These are phyloP conservation scores for Drosophila nannoptera DNA, from an alignment of 1,140 invertebrate genomes.

Conservation along the genomic window DNA sequence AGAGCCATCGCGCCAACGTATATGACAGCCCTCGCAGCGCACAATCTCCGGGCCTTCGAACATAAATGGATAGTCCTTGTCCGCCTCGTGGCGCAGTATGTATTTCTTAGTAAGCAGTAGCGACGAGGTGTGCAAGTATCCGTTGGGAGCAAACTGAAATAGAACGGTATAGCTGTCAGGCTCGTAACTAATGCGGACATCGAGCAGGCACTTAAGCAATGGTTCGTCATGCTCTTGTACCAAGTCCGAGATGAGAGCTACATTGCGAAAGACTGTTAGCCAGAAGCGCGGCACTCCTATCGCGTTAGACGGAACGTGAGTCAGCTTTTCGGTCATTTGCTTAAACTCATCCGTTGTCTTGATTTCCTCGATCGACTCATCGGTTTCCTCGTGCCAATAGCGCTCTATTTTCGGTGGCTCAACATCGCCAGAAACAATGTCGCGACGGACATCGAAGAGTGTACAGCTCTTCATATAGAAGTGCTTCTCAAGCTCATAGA, in stretches of 20 bases:
- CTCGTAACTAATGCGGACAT: slow-evolving; percentile 90
- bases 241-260: slow-evolving; percentile 92
- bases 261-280: slow-evolving; percentile 97
- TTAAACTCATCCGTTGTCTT: slow-evolving; percentile 77
- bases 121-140: slow-evolving; percentile 94
- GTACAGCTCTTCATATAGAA: slow-evolving; percentile 90
- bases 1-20: slow-evolving; percentile 96
- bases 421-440: slow-evolving; percentile 88
- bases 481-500: slow-evolving; percentile 95
- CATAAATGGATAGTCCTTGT: slow-evolving; percentile 93
- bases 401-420: slow-evolving; percentile 93
- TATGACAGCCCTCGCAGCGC: slow-evolving; percentile 93
- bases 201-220: slow-evolving; percentile 92
- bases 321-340: slow-evolving; percentile 38
- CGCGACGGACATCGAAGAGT: slow-evolving; percentile 88
- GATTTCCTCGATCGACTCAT: slow-evolving; percentile 69
- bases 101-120: slow-evolving; percentile 97
- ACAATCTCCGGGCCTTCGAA: slow-evolving; percentile 98
- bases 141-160: slow-evolving; percentile 95
- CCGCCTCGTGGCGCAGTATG: slow-evolving; percentile 93
- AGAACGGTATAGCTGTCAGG: slow-evolving; percentile 83
- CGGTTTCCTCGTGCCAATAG: slow-evolving; percentile 86
- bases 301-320: slow-evolving; percentile 79
- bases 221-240: slow-evolving; percentile 96
- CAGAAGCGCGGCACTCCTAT: slow-evolving; percentile 97